phyloP scores from a whole-genome alignment of 2,888 invertebrate genomes.

The Apoda limacodes region DNA sequence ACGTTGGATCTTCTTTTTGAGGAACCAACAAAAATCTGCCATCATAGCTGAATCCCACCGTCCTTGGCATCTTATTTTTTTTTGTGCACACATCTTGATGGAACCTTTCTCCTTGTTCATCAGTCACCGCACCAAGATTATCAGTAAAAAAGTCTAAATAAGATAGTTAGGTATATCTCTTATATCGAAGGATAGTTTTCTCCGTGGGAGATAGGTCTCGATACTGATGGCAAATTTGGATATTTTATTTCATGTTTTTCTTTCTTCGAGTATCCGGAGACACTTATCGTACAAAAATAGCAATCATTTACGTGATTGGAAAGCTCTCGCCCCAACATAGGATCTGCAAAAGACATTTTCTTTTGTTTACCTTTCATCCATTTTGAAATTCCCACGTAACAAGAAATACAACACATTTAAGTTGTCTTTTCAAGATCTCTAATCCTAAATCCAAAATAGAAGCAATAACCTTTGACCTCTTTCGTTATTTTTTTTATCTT shows the following conservation, averaged over 20 bases:
- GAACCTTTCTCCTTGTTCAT: too few relatives aligned
- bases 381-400: not conserved
- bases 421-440: constrained; percentile 1
- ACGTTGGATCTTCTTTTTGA: constrained; percentile 3
- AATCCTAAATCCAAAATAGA: constrained; percentile 3
- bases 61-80: constrained; percentile 3
- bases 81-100: too few relatives aligned
- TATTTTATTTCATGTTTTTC: too few relatives aligned
- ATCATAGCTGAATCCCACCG: constrained; percentile 2
- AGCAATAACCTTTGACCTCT: not conserved
- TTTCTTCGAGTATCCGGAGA: too few relatives aligned
- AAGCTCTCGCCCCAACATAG: not conserved
- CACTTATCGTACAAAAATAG: too few relatives aligned
- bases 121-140: too few relatives aligned
- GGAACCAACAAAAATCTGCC: constrained; percentile 4
- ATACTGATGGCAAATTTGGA: too few relatives aligned
- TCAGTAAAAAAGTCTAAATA: too few relatives aligned
- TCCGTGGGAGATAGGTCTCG: too few relatives aligned
- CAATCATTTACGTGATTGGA: not conserved
- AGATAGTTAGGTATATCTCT: not conserved
- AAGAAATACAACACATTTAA: constrained; percentile 5
- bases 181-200: too few relatives aligned
- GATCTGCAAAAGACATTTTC: constrained; percentile 1
- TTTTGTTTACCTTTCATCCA: constrained; percentile 5
- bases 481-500: not conserved